phyloP scores from a whole-genome alignment of 2,113 vertebrate genomes.

The Larimichthys polyactis region DNA sequence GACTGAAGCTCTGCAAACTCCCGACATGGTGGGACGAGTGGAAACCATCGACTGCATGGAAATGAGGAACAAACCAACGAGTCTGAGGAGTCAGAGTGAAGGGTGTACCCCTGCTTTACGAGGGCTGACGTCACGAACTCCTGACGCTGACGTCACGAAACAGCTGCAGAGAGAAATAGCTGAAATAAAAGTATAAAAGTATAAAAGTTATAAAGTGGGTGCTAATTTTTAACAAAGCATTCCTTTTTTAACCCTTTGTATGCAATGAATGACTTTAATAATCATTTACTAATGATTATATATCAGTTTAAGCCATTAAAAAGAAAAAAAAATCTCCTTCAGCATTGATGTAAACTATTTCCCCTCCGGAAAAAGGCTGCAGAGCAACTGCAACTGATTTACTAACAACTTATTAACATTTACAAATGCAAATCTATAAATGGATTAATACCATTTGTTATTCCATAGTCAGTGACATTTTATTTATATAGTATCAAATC shows the following conservation, averaged over 20 bases:
- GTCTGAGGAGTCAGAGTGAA: not conserved
- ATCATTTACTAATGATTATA: too few species aligned
- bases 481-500: too few species aligned
- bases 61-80: not conserved
- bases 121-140: conserved; percentile 61
- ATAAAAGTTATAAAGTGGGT: too few species aligned
- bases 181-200: too few species aligned
- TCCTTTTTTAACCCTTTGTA: not conserved
- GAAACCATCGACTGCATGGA: not conserved
- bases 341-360: not conserved
- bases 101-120: conserved; percentile 45
- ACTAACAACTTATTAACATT: not conserved
- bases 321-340: too few species aligned
- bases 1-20: not conserved
- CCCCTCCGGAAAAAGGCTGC: not conserved
- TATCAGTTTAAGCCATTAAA: too few species aligned
- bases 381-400: too few species aligned
- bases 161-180: conserved; percentile 23
- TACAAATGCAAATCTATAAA: not conserved
- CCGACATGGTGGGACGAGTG: conserved; percentile 56
- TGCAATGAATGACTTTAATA: not conserved
- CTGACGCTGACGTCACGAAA: conserved; percentile 44
- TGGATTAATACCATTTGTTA: not conserved
- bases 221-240: too few species aligned
- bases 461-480: not conserved